Base-by-base conservation (phyloP, 1,140 invertebrate genomes). In the Halictus rubicundus region DNA sequence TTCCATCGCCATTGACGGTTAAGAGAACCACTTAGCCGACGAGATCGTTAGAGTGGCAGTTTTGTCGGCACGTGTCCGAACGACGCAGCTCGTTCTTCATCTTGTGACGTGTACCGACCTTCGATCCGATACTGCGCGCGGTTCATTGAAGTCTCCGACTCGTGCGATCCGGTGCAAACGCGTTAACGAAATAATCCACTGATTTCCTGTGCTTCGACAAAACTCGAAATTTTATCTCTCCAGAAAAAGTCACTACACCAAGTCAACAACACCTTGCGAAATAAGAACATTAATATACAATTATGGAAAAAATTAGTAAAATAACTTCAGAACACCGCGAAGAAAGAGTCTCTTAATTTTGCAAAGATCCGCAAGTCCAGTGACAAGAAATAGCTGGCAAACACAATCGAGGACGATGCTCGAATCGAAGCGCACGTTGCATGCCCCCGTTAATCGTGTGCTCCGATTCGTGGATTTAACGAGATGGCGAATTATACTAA, bases 401-500 rank as follows among this genome's bases (percentile, higher is more conserved):
- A 32, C 3, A 32, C 32, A 32, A 32, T 32, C 32, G 32, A 32
- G 5, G 32, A 5, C 32, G 5, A 32, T 4, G 32, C 32, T 46
- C 10, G 9, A 64, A 4, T 21, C 8, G 37, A 39, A n/a, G 2
- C 2, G 2, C 3, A n/a, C 16, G 8, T 9, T 3, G 32, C 61
- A 64, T 21, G 19, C 19, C 14, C 6, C 14, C 6, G 16, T 32
- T 7, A 19, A 25, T 32, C 2, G 16, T 27, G 14, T 32, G 21
- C 19, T 16, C 2, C 2, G 8, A 37, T 37, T 39, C 64, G 39
- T 65, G 14, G 80, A 57, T 27, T 8, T 9, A 0, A 77, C 82
- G 16, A 23, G 59, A 60, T 46, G 73, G 60, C 27, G 81, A 84
- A 81, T 75, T 79, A 82, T 81, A 83, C 88, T 90, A 89, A 89